Evolutionary conservation across 2,797 vertebrate genomes (phyloP).

Genomic region (Lithobates pipiens): DNA sequence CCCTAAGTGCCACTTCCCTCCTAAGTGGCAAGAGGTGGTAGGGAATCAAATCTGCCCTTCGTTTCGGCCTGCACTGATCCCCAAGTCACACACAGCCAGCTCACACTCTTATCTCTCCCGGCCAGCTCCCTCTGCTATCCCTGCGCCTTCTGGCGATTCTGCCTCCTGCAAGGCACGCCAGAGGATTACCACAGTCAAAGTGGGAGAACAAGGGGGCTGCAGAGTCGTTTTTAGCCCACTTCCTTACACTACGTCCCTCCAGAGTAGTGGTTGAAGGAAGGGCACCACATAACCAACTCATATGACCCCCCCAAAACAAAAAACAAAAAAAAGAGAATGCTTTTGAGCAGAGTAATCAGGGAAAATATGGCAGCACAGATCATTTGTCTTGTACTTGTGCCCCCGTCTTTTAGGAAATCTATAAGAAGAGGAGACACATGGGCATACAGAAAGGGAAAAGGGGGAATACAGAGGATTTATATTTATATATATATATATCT

Average conservation of each 20-base stretch:
- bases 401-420: slow-evolving; percentile 4
- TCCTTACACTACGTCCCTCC: slow-evolving; percentile 56
- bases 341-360: not conserved
- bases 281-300: not conserved
- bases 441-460: slow-evolving; percentile 1
- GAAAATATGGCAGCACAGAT: slow-evolving; percentile 14
- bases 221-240: not conserved
- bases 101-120: not conserved
- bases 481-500: slow-evolving; percentile 40
- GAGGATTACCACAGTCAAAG: no score
- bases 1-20: slow-evolving; percentile 45
- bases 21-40: slow-evolving; percentile 25
- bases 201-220: not conserved
- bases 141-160: not conserved
- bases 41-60: slow-evolving; percentile 7
- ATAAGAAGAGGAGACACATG: slow-evolving; percentile 20
- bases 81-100: not conserved
- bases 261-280: slow-evolving; percentile 43
- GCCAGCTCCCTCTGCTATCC: slow-evolving; percentile 13
- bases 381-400: not conserved
- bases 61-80: not conserved
- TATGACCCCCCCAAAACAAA: not conserved
- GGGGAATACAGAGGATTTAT: slow-evolving; percentile 12
- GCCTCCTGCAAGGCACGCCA: slow-evolving; percentile 53
- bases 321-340: not conserved